Evolutionary conservation across 2,888 invertebrate species (phyloP).

Genomic region (Adelphocoris suturalis): DNA sequence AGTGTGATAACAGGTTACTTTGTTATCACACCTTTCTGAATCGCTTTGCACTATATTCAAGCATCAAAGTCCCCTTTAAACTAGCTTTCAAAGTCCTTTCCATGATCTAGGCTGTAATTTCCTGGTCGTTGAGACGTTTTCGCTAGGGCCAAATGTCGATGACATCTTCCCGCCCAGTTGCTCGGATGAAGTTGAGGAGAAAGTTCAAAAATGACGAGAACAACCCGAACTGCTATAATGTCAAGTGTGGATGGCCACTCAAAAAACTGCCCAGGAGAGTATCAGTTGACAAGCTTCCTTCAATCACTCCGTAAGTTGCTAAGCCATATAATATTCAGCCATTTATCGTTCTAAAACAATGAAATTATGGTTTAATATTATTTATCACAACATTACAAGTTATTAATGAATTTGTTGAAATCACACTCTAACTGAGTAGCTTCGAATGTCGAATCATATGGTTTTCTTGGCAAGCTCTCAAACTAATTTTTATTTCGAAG

Average conservation of each 20-base stretch:
- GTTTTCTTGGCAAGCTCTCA: no score
- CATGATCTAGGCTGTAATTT: neutral
- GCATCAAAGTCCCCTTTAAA: neutral
- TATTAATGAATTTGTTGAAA: no score
- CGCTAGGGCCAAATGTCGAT: constrained; percentile 51
- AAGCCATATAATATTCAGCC: neutral
- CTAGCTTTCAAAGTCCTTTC: neutral
- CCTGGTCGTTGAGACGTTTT: neutral
- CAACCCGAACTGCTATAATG: constrained; percentile 67
- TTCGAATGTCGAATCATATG: no score
- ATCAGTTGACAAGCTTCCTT: constrained; percentile 56
- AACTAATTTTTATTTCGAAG: no score
- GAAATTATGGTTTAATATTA: no score
- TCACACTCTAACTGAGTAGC: no score
- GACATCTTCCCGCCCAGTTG: constrained; percentile 69
- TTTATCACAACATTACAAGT: no score
- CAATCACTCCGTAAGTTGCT: constrained; percentile 65
- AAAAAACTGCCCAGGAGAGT: constrained; percentile 63
- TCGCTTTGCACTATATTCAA: neutral
- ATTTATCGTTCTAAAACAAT: no score
- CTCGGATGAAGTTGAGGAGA: constrained; percentile 61
- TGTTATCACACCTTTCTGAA: neutral
- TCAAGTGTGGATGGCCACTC: constrained; percentile 58
- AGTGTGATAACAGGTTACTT: neutral
- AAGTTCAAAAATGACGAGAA: constrained; percentile 70